A percentile compares a stretch with the other conserved stretches of the same genome.
Evolutionary conservation across 1,140 invertebrate species (phyloP).

Genomic region (Drosophila bocqueti): DNA sequence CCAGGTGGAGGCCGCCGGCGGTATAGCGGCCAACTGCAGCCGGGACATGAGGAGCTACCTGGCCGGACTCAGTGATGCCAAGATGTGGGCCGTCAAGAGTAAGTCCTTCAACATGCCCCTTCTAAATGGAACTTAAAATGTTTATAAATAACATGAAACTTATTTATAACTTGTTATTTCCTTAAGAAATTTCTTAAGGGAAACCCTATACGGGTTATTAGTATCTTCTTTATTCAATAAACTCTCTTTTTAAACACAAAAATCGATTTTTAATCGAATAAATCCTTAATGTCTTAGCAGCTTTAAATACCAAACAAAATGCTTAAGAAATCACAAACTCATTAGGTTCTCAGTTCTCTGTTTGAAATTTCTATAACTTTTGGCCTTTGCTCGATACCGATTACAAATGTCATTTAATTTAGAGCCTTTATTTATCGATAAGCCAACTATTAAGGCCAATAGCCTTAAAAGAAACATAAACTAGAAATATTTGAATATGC

Average conservation of each 20-base stretch:
- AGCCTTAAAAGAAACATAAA: neutral
- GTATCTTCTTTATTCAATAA: neutral
- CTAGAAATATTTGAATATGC: neutral
- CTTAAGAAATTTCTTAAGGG: neutral
- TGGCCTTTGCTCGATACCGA: neutral
- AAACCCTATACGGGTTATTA: no score
- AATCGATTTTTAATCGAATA: neutral
- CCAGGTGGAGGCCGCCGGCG: slow-evolving; percentile 68
- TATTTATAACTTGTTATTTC: no score
- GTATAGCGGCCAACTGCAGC: slow-evolving; percentile 85
- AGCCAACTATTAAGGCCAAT: neutral
- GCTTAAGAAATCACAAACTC: neutral
- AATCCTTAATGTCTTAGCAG: neutral
- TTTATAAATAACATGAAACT: neutral
- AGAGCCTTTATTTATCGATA: no score
- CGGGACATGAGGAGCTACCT: slow-evolving; percentile 88
- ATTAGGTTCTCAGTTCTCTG: neutral
- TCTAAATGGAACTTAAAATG: no score
- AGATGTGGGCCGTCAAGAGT: slow-evolving; percentile 91
- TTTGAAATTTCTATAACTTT: neutral
- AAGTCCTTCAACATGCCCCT: neutral
- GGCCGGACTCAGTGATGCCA: slow-evolving; percentile 87
- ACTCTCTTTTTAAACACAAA: neutral
- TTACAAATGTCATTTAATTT: neutral
- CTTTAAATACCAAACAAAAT: no score